Conservation (phyloP, 2,888 invertebrate genomes). For the Acanthacorydalis orientalis region DNA sequence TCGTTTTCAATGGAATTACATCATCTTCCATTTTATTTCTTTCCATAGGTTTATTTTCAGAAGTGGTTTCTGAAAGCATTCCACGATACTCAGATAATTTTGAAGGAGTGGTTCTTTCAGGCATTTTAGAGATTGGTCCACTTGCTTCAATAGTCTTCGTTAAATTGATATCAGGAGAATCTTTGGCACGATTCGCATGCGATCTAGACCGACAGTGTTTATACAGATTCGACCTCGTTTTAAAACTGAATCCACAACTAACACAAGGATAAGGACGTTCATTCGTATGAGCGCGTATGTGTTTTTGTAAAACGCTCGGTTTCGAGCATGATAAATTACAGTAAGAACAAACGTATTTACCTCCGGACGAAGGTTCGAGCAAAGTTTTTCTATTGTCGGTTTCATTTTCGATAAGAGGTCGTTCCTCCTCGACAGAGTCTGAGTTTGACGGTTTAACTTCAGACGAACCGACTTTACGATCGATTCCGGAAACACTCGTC, state of each 20-base stretch:
- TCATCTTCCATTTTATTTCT: neutral
- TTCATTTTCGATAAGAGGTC: neutral
- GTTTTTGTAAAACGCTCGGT: conserved; percentile 85
- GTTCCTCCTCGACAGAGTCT: too few species aligned
- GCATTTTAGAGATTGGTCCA: conserved; percentile 23
- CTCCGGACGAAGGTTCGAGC: conserved; percentile 19
- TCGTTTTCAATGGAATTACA: conserved; percentile 9
- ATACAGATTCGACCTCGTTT: conserved; percentile 84
- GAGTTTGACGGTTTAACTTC: too few species aligned
- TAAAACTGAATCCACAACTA: conserved; percentile 82
- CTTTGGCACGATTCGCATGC: conserved; percentile 26
- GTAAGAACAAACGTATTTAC: conserved; percentile 71
- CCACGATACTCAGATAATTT: neutral
- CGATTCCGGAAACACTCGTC: too few species aligned
- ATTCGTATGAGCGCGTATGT: conserved; percentile 85
- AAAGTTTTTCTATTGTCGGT: conserved; percentile 11
- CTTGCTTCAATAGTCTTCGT: conserved; percentile 17
- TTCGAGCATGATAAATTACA: conserved; percentile 82
- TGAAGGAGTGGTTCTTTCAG: conserved; percentile 22
- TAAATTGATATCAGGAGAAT: conserved; percentile 8
- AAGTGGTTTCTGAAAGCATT: conserved; percentile 2
- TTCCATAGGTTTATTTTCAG: conserved; percentile 3
- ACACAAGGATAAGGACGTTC: conserved; percentile 82
- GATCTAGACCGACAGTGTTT: conserved; percentile 56
- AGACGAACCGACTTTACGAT: too few species aligned